Evolutionary conservation across 2,113 vertebrate species (phyloP).

Genomic region (Sorex araneus): DNA sequence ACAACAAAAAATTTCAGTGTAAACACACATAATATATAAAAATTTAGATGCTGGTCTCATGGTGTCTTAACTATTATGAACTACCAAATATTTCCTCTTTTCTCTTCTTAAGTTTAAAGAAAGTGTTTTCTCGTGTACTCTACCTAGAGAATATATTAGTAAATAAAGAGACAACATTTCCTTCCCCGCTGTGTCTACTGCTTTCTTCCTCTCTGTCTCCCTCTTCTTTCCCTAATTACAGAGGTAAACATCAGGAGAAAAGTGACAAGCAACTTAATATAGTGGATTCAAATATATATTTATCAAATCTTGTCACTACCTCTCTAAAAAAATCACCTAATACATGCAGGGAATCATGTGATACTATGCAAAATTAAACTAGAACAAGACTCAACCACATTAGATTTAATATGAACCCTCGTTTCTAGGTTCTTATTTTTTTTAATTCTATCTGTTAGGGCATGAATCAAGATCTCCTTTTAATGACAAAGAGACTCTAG

Average conservation of each 20-base stretch:
- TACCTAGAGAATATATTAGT: neutral
- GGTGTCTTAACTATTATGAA: conserved; percentile 2
- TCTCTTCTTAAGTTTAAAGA: conserved; percentile 15
- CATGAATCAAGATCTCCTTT: too few species aligned
- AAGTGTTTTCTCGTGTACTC: neutral
- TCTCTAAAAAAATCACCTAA: conserved; percentile 15
- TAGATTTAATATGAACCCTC: neutral
- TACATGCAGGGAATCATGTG: neutral
- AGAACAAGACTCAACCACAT: neutral
- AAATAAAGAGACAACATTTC: neutral
- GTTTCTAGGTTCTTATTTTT: neutral
- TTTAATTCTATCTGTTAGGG: too few species aligned
- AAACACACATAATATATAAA: neutral
- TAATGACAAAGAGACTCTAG: too few species aligned
- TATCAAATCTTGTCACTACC: neutral
- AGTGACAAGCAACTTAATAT: neutral
- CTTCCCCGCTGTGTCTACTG: neutral
- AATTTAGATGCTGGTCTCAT: neutral
- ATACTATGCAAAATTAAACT: neutral
- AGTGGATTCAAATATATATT: neutral
- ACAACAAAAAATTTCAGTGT: neutral
- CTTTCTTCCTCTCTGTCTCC: neutral
- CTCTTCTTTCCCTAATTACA: neutral
- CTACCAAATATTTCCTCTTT: neutral
- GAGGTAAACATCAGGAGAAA: neutral